Conservation (phyloP, 2,797 vertebrate genomes). For the Anableps anableps region DNA sequence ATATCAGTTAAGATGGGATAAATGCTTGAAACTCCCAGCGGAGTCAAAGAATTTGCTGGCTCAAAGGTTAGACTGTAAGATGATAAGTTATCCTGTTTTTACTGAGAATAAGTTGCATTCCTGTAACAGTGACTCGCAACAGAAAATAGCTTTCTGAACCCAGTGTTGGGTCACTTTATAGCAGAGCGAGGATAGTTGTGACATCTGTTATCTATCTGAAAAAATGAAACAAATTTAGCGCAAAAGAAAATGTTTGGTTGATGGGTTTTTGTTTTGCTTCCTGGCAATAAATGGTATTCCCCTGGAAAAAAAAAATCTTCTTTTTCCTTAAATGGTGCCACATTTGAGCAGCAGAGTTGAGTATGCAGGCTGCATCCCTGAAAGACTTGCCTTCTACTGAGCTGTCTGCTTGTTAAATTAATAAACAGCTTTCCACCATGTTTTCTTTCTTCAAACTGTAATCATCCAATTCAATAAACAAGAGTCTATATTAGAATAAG, state of each 20-base stretch:
- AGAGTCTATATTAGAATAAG: neutral
- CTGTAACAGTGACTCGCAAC: neutral
- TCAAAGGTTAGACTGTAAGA: neutral
- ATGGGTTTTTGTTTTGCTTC: neutral
- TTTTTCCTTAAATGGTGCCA: neutral
- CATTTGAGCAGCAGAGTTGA: neutral
- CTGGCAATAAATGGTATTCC: neutral
- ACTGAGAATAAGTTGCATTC: neutral
- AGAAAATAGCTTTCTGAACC: neutral
- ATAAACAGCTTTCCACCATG: neutral
- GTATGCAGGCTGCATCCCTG: neutral
- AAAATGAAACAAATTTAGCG: neutral
- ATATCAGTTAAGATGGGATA: neutral
- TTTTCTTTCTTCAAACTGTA: neutral
- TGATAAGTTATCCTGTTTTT: neutral
- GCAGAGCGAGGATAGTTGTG: neutral
- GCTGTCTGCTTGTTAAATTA: neutral
- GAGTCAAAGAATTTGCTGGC: neutral
- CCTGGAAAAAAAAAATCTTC: neutral
- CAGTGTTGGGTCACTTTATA: neutral
- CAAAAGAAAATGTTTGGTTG: neutral
- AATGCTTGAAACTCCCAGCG: neutral
- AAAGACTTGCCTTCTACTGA: neutral
- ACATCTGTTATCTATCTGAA: neutral
- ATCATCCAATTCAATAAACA: conserved; percentile 1